phyloP scores from a whole-genome alignment of 2,113 vertebrate genomes.

The Mobula birostris region DNA sequence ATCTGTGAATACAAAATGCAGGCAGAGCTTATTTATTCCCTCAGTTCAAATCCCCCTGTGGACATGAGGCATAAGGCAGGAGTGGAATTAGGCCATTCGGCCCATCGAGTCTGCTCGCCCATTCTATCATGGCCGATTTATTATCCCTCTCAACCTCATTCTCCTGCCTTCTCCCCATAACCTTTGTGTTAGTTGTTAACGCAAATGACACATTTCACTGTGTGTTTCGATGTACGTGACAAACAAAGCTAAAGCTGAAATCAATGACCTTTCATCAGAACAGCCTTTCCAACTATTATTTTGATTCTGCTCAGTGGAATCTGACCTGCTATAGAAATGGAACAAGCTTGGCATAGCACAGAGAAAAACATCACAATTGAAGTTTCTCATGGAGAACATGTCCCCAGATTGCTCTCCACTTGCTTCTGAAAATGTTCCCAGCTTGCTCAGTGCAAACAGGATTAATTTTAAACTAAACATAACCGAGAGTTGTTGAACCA shows the following conservation, averaged over 20 bases:
- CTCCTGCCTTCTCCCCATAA: too few relatives aligned
- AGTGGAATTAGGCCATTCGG: too few relatives aligned
- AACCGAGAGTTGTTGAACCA: not conserved
- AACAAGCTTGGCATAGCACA: not conserved
- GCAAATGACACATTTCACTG: too few relatives aligned
- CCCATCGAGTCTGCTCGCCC: too few relatives aligned
- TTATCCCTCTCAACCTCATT: too few relatives aligned
- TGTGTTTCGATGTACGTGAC: too few relatives aligned
- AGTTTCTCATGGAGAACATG: not conserved
- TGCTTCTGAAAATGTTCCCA: not conserved
- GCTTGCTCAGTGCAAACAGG: not conserved
- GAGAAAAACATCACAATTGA: not conserved
- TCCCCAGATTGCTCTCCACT: not conserved
- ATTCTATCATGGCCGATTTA: too few relatives aligned
- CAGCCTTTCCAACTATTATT: not conserved
- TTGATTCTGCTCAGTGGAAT: not conserved
- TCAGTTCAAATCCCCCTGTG: not conserved
- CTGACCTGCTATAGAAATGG: not conserved
- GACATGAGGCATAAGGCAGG: too few relatives aligned
- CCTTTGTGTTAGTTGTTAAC: too few relatives aligned
- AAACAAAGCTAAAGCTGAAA: too few relatives aligned
- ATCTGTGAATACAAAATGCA: not conserved
- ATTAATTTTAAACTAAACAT: not conserved
- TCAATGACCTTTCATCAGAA: not conserved
- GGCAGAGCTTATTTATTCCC: not conserved